A percentile compares a stretch with the other conserved stretches of the same genome.
Evolutionary conservation across 1,140 invertebrate species (phyloP).

Genomic region (Orchesella cincta): DNA sequence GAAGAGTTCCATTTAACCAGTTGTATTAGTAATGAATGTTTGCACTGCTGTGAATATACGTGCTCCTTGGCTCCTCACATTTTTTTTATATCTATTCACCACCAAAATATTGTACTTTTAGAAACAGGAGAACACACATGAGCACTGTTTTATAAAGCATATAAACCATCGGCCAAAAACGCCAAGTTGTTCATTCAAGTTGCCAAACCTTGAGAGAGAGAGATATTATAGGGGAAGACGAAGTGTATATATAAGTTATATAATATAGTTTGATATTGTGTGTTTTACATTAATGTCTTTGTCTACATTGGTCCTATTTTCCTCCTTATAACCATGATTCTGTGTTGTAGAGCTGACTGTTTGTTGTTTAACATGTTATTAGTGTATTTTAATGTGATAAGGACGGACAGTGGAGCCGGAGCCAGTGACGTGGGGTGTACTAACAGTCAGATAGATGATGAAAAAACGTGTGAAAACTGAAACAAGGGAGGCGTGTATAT

Average conservation of each 20-base stretch:
- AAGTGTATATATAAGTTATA: not conserved
- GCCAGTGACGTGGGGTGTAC: not conserved
- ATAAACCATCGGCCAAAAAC: not conserved
- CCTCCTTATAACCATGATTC: too few species aligned
- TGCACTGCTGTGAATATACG: too few species aligned
- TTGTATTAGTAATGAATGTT: too few species aligned
- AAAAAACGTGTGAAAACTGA: too few species aligned
- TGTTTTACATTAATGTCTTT: not conserved
- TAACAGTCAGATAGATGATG: not conserved
- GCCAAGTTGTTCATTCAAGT: not conserved
- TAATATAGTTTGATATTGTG: not conserved
- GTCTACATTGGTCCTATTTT: too few species aligned
- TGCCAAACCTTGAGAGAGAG: not conserved
- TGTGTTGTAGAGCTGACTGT: too few species aligned
- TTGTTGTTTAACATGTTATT: too few species aligned
- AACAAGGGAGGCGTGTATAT: too few species aligned
- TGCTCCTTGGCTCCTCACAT: not conserved
- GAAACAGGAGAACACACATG: too few species aligned
- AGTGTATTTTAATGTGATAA: not conserved
- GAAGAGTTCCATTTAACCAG: too few species aligned
- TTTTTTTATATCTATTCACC: not conserved
- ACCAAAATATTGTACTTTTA: not conserved
- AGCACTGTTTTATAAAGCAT: too few species aligned
- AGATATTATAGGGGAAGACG: not conserved
- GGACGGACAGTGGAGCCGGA: conserved; percentile 13